A percentile compares a stretch with the other conserved stretches of the same genome.
Evolutionary conservation across 2,113 vertebrate species (phyloP).

Genomic region (Bos indicus): DNA sequence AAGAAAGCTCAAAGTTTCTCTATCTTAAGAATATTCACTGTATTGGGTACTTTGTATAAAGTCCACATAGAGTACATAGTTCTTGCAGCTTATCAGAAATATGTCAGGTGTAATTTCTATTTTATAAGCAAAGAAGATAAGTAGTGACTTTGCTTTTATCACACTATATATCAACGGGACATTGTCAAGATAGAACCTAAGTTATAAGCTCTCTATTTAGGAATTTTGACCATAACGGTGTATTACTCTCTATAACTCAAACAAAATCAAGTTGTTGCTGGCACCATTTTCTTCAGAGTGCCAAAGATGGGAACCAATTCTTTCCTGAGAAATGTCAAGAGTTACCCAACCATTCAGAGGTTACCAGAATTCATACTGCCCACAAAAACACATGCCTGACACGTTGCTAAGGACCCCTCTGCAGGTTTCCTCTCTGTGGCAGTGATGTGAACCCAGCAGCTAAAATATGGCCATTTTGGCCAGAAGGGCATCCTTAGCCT

Average conservation of each 20-base stretch:
- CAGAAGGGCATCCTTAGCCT: background rate
- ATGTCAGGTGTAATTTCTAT: background rate
- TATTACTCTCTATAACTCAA: background rate
- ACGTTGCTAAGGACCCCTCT: background rate
- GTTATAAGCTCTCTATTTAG: background rate
- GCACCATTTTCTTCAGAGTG: background rate
- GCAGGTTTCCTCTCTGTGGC: background rate
- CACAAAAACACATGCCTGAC: background rate
- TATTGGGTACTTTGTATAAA: background rate
- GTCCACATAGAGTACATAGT: background rate
- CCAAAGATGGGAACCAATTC: background rate
- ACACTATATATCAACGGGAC: background rate
- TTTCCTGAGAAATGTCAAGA: background rate
- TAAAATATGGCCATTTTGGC: background rate
- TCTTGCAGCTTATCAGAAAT: background rate
- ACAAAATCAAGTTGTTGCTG: conserved; percentile 9
- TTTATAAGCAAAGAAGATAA: background rate
- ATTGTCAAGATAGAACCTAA: background rate
- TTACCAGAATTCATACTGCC: background rate
- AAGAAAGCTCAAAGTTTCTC: background rate
- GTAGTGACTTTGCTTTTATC: background rate
- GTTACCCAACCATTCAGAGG: background rate
- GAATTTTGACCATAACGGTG: background rate
- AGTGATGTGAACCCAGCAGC: background rate
- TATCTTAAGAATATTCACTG: background rate